Base-by-base conservation (phyloP, 2,113 vertebrate genomes). In the Corvus hawaiiensis region DNA sequence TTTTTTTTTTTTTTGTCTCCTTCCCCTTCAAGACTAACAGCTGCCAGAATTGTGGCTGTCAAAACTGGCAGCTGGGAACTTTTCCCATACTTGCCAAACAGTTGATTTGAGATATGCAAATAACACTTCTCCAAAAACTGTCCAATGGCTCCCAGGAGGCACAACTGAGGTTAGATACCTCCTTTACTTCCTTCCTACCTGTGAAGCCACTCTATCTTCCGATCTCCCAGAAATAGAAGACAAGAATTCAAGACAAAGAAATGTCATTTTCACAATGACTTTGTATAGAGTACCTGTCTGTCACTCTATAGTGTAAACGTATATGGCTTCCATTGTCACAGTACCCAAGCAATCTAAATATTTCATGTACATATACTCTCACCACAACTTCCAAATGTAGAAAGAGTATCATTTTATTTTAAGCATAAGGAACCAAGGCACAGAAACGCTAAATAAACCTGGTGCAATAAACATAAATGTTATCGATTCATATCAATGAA, bases 41-140 rank as follows among this genome's bases (percentile, higher is more conserved):
- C 96, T 96, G 95, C 93, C 96, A 97, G 89, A 93, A 84, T 18
- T 89, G 80, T 84, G 59, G 63, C 86, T 94, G 94, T 97, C 96
- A 95, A 96, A 97, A 95, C 44, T 97, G 95, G 94, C 96, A 97
- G 91, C 80, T 95, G 32, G 76, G 83, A 96, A 93, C 71, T 93
- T 95, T 94, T 39, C 80, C 87, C 81, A 79, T 66, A 77, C 86
- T 96, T 97, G 91, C 93, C 96, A 94, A 96, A 91, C 74, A 91
- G 61, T 10, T 97, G 94, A 97, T 95, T 91, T 49, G 84, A 96
- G 92, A 90, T 96, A 96, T 95, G 95, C 94, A 97, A 96, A 97
- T 97, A 73, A 54, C 13, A 63, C 28, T 76, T 80, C 91, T 94
- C 88, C 81, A 88, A 84, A 97, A 96, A 94, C 83, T 84, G 93